Evolutionary conservation across 2,888 invertebrate genomes (phyloP).

Genomic region (Perdita meconis): DNA sequence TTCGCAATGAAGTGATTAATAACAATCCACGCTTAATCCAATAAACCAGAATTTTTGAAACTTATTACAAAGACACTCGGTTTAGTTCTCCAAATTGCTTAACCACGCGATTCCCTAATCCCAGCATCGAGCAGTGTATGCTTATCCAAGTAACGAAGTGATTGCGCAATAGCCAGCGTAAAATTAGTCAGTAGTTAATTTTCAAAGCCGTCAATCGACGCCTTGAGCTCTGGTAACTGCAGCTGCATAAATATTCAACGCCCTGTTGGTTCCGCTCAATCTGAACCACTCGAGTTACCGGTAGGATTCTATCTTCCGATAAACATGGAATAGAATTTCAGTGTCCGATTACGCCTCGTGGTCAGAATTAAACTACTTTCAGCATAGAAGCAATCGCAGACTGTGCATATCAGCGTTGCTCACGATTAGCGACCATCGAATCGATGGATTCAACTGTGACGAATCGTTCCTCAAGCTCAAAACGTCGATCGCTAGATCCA

Average conservation of each 20-base stretch:
- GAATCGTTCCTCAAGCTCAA: neutral
- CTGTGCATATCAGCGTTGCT: too few relatives aligned
- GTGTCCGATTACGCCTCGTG: neutral
- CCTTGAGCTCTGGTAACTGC: constrained; percentile 15
- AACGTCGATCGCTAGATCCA: neutral
- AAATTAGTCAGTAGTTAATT: constrained; percentile 3
- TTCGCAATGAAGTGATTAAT: too few relatives aligned
- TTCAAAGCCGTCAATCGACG: constrained; percentile 7
- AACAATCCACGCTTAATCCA: too few relatives aligned
- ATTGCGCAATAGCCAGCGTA: neutral
- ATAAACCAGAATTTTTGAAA: too few relatives aligned
- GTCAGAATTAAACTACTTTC: too few relatives aligned
- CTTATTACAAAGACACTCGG: neutral
- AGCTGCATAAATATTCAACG: neutral
- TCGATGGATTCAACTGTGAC: too few relatives aligned
- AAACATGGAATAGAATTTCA: neutral
- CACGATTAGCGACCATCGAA: too few relatives aligned
- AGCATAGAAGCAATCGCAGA: too few relatives aligned
- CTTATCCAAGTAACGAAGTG: neutral
- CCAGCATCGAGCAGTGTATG: neutral
- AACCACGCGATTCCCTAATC: neutral
- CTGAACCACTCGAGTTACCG: neutral
- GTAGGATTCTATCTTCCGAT: neutral
- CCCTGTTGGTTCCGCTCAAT: neutral
- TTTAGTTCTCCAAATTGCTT: too few relatives aligned